phyloP scores from a whole-genome alignment of 2,113 vertebrate species.

The Nycticorax nycticorax region DNA sequence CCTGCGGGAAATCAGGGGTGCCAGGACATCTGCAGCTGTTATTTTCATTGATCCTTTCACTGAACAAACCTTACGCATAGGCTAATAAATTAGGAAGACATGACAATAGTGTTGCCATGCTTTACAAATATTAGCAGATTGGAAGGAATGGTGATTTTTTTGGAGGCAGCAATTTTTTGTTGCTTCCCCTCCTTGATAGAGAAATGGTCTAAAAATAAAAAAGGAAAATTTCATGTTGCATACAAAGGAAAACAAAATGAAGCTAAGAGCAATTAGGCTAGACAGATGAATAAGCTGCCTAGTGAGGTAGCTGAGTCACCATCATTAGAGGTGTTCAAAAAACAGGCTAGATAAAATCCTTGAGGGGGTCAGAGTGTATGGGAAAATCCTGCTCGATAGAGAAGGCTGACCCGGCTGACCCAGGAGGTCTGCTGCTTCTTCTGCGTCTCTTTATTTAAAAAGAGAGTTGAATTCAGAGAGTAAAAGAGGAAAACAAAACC shows the following conservation, averaged over 20 bases:
- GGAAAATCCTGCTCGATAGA: slow-evolving; percentile 72
- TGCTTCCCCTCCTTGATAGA: not conserved
- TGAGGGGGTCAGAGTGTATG: slow-evolving; percentile 72
- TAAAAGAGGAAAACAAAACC: slow-evolving; percentile 58
- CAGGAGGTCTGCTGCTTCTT: slow-evolving; percentile 59
- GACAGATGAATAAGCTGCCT: slow-evolving; percentile 65
- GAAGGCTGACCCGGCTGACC: slow-evolving; percentile 59
- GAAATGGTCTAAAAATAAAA: not conserved
- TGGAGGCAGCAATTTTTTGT: not conserved
- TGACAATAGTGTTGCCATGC: not conserved
- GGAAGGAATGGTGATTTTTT: not conserved
- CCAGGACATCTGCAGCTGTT: not conserved
- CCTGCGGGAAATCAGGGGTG: not conserved
- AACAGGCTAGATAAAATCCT: slow-evolving; percentile 68
- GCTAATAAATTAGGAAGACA: not conserved
- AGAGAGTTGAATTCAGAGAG: slow-evolving; percentile 51
- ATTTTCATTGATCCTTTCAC: not conserved
- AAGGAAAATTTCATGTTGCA: not conserved
- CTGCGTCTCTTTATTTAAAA: slow-evolving; percentile 59
- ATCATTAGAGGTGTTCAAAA: slow-evolving; percentile 72
- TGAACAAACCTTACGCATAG: not conserved
- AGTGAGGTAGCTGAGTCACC: slow-evolving; percentile 69
- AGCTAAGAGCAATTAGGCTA: slow-evolving; percentile 61
- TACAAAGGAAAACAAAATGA: slow-evolving; percentile 47
- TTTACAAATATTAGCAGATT: not conserved